Evolutionary conservation across 1,140 invertebrate species (phyloP).

Genomic region (Bathynomus jamesi): DNA sequence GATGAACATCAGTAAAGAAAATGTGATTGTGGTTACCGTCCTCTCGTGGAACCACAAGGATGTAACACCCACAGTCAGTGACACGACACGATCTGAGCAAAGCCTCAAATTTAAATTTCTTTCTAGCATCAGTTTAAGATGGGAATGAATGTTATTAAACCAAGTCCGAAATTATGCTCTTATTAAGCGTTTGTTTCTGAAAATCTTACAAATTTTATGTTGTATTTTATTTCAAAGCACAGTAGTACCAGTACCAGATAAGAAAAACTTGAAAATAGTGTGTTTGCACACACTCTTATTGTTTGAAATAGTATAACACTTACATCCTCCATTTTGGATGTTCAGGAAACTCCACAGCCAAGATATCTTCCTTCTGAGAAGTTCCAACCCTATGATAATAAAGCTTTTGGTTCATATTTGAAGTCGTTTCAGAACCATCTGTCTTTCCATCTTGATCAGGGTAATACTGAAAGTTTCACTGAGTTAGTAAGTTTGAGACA

Average conservation of each 20-base stretch:
- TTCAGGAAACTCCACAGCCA: conserved; percentile 84
- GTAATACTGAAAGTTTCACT: conserved; percentile 51
- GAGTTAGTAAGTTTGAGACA: no score
- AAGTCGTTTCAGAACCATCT: conserved; percentile 83
- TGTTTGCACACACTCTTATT: no score
- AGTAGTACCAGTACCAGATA: no score
- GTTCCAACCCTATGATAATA: conserved; percentile 87
- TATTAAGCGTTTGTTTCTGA: no score
- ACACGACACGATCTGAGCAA: conserved; percentile 63
- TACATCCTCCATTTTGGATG: conserved; percentile 88
- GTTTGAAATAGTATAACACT: no score
- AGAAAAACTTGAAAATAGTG: no score
- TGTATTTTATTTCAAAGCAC: no score
- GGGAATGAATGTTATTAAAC: no score
- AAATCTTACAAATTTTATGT: no score
- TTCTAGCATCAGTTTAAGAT: no score
- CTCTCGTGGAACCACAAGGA: conserved; percentile 67
- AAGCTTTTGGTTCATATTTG: conserved; percentile 82
- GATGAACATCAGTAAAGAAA: conserved; percentile 66
- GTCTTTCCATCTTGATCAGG: conserved; percentile 68
- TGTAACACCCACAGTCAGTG: conserved; percentile 83
- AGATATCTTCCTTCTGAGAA: conserved; percentile 74
- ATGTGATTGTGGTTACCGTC: conserved; percentile 82
- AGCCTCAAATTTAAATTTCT: no score
- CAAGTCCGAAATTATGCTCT: no score